These are phyloP conservation scores for Austrolebias charrua DNA, from an alignment of 2,797 vertebrate genomes.

Conservation along the genomic window DNA sequence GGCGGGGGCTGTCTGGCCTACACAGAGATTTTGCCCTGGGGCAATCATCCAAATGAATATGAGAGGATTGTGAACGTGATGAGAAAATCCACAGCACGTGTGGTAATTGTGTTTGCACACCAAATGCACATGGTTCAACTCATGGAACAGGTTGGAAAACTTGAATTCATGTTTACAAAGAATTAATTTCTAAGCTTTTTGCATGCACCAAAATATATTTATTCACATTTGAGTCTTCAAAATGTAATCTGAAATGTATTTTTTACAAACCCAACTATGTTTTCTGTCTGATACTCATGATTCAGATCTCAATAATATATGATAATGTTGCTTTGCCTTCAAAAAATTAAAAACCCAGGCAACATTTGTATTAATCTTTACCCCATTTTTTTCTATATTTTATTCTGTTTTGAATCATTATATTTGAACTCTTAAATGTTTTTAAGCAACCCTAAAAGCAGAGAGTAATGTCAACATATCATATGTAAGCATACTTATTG, in stretches of 20 bases:
- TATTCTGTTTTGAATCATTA: neutral
- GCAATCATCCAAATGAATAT: slow-evolving; percentile 42
- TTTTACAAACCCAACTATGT: neutral
- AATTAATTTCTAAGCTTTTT: neutral
- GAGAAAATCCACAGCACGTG: slow-evolving; percentile 51
- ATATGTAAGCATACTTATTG: neutral
- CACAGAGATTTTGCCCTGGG: slow-evolving; percentile 63
- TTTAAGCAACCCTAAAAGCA: too few species aligned
- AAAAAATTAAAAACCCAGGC: too few species aligned
- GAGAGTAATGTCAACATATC: too few species aligned
- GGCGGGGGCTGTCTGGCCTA: slow-evolving; percentile 66
- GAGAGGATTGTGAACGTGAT: slow-evolving; percentile 51
- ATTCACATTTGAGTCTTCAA: neutral
- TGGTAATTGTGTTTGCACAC: slow-evolving; percentile 60
- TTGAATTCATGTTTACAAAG: neutral
- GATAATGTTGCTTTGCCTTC: too few species aligned
- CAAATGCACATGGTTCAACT: slow-evolving; percentile 44
- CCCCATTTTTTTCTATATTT: too few species aligned
- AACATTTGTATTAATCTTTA: too few species aligned
- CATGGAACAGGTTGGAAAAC: slow-evolving; percentile 49
- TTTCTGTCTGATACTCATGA: too few species aligned
- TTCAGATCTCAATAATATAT: too few species aligned
- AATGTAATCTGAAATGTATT: neutral
- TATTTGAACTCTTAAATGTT: neutral
- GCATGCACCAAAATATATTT: neutral